Evolutionary conservation across 2,797 vertebrate species (phyloP).

Genomic region (Miichthys miiuy): DNA sequence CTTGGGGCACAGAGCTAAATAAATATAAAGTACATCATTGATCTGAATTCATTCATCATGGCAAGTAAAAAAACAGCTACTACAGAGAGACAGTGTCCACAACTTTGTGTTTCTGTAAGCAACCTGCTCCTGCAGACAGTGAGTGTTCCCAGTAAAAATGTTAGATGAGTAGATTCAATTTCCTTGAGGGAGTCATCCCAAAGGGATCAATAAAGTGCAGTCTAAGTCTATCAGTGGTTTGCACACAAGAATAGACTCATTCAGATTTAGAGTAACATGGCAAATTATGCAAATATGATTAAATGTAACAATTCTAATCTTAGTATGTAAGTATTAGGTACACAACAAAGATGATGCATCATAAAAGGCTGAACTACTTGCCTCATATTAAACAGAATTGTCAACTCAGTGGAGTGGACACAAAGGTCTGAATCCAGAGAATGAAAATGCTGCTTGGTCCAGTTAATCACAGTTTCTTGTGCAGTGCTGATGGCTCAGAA

Average conservation of each 20-base stretch:
- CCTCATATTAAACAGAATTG: no score
- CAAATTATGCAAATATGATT: not conserved
- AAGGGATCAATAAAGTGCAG: no score
- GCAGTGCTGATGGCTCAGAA: not conserved
- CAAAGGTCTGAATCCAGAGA: not conserved
- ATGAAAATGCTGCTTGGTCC: not conserved
- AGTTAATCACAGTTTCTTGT: not conserved
- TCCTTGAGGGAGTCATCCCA: no score
- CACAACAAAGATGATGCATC: not conserved
- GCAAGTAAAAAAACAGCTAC: slow-evolving; percentile 4
- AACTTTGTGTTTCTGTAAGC: slow-evolving; percentile 1
- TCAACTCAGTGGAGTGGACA: no score
- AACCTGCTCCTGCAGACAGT: not conserved
- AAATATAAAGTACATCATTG: slow-evolving; percentile 19
- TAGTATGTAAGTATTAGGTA: not conserved
- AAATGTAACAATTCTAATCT: slow-evolving; percentile 4
- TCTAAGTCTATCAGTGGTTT: no score
- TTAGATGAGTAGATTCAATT: no score
- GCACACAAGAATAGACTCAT: not conserved
- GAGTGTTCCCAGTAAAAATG: not conserved
- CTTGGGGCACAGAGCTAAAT: not conserved
- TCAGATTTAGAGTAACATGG: not conserved
- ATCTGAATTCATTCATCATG: slow-evolving; percentile 20
- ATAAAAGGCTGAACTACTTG: no score
- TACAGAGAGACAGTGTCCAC: not conserved